Conservation (phyloP, 2,888 invertebrate genomes). For the Coremacera marginata region DNA sequence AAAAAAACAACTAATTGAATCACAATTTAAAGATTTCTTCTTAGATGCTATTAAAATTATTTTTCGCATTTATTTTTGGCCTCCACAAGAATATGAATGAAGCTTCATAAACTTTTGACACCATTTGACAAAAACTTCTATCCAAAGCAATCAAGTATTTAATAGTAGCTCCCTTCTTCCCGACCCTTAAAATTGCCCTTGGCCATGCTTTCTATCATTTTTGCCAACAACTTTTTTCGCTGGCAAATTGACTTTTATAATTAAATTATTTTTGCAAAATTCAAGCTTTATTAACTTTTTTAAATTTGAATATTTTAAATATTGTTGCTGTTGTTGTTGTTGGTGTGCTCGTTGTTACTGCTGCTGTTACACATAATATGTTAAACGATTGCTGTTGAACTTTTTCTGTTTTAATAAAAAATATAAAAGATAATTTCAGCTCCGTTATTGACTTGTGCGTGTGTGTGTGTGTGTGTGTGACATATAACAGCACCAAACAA, state of each 20-base stretch:
- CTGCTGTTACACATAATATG: not conserved
- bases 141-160: too few relatives aligned
- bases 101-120: too few relatives aligned
- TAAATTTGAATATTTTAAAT: not conserved
- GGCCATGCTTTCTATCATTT: not conserved
- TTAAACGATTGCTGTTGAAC: not conserved
- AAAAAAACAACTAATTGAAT: too few relatives aligned
- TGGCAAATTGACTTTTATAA: slow-evolving; percentile 7
- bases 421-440: not conserved
- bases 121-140: too few relatives aligned
- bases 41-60: too few relatives aligned
- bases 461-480: not conserved
- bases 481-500: not conserved
- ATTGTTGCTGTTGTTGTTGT: not conserved
- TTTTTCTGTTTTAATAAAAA: not conserved
- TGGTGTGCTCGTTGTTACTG: not conserved
- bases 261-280: slow-evolving; percentile 8
- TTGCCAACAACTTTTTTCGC: not conserved
- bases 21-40: too few relatives aligned
- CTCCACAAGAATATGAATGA: too few relatives aligned
- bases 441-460: not conserved
- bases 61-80: too few relatives aligned
- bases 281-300: not conserved
- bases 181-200: not conserved
- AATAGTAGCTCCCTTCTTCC: too few relatives aligned